These are phyloP conservation scores for Phalacrocorax carbo DNA, from an alignment of 2,113 vertebrate genomes.

Conservation along the genomic window DNA sequence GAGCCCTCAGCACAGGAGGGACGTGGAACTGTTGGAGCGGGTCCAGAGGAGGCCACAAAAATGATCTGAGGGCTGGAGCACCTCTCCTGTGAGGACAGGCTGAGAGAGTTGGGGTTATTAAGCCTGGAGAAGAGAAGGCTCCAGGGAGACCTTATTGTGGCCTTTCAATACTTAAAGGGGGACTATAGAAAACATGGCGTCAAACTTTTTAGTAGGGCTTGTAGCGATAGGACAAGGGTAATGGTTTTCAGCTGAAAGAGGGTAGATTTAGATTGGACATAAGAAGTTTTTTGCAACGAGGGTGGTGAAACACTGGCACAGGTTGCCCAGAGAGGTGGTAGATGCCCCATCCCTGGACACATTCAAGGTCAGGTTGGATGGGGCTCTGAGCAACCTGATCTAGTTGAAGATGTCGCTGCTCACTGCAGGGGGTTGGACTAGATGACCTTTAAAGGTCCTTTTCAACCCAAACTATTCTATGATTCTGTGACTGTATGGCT, in stretches of 20 bases:
- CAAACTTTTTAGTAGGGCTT: not conserved
- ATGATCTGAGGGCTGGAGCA: not conserved
- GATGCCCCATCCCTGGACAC: not conserved
- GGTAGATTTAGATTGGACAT: not conserved
- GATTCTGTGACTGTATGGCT: not conserved
- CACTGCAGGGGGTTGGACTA: not conserved
- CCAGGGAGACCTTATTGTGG: accelerated
- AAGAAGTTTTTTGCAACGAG: not conserved
- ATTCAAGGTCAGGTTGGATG: not conserved
- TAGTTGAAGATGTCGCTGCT: not conserved
- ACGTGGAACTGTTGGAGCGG: accelerated
- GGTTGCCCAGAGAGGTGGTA: not conserved
- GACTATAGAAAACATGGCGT: not conserved
- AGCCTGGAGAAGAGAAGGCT: not conserved
- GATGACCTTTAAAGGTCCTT: not conserved
- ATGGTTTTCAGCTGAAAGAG: not conserved
- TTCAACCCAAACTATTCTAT: not conserved
- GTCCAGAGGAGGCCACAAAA: not conserved
- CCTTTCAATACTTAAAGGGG: not conserved
- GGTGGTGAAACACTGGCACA: not conserved
- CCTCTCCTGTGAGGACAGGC: not conserved
- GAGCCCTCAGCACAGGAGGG: not conserved
- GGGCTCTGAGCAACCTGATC: not conserved
- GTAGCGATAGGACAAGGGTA: not conserved
- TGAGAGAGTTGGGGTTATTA: not conserved